Evolutionary conservation across 2,113 vertebrate genomes (phyloP), one percentile per base, ranked within the genome.

Genomic region (Paramormyrops kingsleyae): DNA sequence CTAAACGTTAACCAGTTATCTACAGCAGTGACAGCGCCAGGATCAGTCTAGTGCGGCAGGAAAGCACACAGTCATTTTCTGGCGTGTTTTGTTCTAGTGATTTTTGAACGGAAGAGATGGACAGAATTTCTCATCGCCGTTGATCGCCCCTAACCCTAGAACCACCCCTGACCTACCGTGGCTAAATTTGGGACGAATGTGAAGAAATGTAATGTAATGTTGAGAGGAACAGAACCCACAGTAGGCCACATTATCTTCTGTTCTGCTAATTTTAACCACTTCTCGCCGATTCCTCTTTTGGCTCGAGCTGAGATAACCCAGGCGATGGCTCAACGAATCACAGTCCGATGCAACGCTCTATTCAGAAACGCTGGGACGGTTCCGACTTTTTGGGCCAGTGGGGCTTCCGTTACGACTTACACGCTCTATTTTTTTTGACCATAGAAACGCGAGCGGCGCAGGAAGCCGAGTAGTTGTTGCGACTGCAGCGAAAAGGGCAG

Each of bases 171-270:
- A 66, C 62, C n/a, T 27, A 9, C 70, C 15, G 1, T 77, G 35
- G 31, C 13, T 77, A 77, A 77, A 77, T 77, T 17, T 77, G 70
- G 70, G 15, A 77, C 4, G 5, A 77, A 19, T 19, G 31, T 35
- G 70, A 39, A 77, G 15, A 17, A 77, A 24, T 77, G 59, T n/a
- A 62, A 62, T 62, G 27, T 15, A 35, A 74, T 31, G 70, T 6
- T 66, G 13, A 39, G 4, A 35, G 31, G 27, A 35, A 15, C 27
- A 6, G 31, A 77, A 39, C 27, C 27, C 31, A 2, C 35, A 39
- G 31, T 96, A 95, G 95, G 96, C 95, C 95, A n/a, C 8, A 83
- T 47, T 46, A 47, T 83, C 31, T 21, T 24, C 2, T 19, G 24
- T 17, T 47, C 19, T 17, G 21, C 80, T 10, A 3, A 8, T n/a